phyloP scores from a whole-genome alignment of 2,797 vertebrate species.

The Picus viridis region DNA sequence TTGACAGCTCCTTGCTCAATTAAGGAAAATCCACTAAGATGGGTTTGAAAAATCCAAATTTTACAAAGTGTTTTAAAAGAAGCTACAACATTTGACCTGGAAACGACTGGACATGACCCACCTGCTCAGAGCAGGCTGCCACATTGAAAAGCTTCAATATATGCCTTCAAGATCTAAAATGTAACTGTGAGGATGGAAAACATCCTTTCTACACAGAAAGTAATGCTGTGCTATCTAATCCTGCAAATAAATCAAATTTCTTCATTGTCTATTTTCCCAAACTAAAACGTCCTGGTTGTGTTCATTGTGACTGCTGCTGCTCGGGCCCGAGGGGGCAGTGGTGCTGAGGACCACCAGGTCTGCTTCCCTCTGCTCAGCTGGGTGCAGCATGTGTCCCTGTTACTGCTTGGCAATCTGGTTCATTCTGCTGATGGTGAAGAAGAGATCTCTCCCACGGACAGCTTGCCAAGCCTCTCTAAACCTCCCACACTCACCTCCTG shows the following conservation, averaged over 20 bases:
- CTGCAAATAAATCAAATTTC: background rate
- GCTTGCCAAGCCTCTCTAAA: background rate
- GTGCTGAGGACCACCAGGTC: background rate
- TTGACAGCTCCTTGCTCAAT: background rate
- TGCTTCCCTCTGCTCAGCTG: background rate
- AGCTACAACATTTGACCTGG: background rate
- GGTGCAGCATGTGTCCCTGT: background rate
- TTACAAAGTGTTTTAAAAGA: background rate
- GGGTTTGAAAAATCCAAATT: background rate
- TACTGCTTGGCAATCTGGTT: background rate
- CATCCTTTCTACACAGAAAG: background rate
- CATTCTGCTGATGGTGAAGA: accelerated
- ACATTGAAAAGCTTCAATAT: background rate
- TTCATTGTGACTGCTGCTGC: background rate
- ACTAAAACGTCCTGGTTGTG: background rate
- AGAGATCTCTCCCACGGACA: background rate
- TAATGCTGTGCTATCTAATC: background rate
- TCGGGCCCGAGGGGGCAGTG: accelerated
- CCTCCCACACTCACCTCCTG: background rate
- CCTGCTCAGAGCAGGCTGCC: background rate
- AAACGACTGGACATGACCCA: background rate
- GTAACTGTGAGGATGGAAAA: background rate
- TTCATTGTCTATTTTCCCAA: background rate
- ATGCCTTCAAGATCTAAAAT: background rate
- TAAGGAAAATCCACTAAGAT: background rate